Evolutionary conservation across 2,113 vertebrate genomes (phyloP), one percentile per base, ranked within the genome.

Genomic region (Ursus arctos): DNA sequence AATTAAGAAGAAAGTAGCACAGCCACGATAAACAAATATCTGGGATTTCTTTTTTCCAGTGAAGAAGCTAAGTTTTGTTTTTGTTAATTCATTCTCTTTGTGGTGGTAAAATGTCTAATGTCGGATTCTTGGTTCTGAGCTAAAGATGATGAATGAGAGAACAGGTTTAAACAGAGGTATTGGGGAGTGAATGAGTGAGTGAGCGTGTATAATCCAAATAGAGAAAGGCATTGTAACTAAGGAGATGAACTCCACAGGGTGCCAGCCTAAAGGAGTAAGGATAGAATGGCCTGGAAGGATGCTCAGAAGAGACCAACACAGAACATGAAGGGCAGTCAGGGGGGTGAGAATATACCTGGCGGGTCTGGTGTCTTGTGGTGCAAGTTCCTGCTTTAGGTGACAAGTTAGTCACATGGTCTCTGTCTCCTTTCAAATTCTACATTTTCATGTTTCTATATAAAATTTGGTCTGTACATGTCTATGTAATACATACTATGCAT

Each of bases 51-150:
- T 93, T 88, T 88, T 65, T 43, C 11, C 28, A 1, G 47, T 21
- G 15, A 80, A 96, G 47, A 36, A 72, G 93, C 55, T 65, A 51
- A 59, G 72, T 15, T 79, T 96, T 80, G 16, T 33, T 91, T 95
- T 94, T 61, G 36, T 49, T 94, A 47, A 90, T 83, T 96, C 18
- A 72, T 26, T 89, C 31, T 31, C 61, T 80, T 18, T 77, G 15
- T 79, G 51, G 55, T 76, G 63, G 15, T 77, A 59, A 93, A 88
- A 77, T 96, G 9, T 10, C 47, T 13, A 28, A 76, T 10, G 43
- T 90, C 53, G 77, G 65, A 91, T 71, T 96, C 7, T 96, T 91
- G 53, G 19, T 65, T 90, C 7, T 83, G 59, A 61, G 31, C 6
- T 59, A 24, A 83, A 87, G 28, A 80, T 65, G 51, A n/a, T 57